A percentile compares a stretch with the other conserved stretches of the same genome.
Evolutionary conservation across 2,888 invertebrate genomes (phyloP).

Genomic region (Pomacea canaliculata): DNA sequence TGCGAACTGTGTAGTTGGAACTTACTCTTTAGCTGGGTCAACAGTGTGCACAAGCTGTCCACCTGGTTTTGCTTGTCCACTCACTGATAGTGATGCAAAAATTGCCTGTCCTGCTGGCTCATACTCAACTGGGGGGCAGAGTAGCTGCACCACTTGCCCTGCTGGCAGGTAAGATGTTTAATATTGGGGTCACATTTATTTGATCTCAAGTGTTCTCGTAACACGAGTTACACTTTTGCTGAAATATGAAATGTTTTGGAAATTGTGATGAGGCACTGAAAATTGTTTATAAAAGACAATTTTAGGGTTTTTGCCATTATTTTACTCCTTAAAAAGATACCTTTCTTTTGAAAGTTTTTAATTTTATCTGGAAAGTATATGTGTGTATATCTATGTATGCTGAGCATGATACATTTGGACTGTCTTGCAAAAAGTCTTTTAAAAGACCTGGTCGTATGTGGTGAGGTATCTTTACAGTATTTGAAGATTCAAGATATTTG

Average conservation of each 20-base stretch:
- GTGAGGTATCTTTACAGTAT: too few species aligned
- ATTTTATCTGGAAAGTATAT: too few species aligned
- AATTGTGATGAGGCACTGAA: neutral
- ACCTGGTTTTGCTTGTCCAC: slow-evolving; percentile 51
- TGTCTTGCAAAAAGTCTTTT: too few species aligned
- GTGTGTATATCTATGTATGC: too few species aligned
- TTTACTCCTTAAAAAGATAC: too few species aligned
- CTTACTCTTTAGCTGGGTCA: slow-evolving; percentile 55
- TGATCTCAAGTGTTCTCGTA: too few species aligned
- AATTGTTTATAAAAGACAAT: too few species aligned
- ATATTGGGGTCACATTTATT: neutral
- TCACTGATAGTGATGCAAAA: slow-evolving; percentile 39
- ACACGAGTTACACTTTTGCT: neutral
- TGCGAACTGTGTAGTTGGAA: slow-evolving; percentile 51
- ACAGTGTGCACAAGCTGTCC: slow-evolving; percentile 51
- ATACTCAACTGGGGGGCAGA: slow-evolving; percentile 47
- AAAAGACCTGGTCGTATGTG: too few species aligned
- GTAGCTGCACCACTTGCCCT: slow-evolving; percentile 51
- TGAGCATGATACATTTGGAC: too few species aligned
- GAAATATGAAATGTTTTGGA: neutral
- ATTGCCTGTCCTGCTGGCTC: slow-evolving; percentile 46
- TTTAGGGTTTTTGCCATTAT: too few species aligned
- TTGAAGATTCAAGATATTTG: too few species aligned
- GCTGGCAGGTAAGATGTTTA: slow-evolving; percentile 48
- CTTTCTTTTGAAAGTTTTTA: too few species aligned